These are phyloP conservation scores for Cosmopolites sordidus DNA, from an alignment of 2,888 invertebrate genomes.

Conservation along the genomic window DNA sequence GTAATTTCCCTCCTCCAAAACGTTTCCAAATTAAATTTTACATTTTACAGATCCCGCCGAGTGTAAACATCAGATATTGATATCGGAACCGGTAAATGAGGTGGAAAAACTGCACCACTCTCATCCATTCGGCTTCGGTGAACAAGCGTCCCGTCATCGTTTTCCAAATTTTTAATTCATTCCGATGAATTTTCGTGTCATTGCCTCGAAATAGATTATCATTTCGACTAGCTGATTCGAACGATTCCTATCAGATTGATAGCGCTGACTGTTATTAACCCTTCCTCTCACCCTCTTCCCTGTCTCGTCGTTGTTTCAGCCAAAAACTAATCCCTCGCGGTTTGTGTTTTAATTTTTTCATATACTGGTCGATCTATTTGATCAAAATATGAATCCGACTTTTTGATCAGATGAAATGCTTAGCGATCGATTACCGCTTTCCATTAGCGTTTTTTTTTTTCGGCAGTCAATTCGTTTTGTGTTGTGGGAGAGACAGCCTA, in stretches of 20 bases:
- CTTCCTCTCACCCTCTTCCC: no score
- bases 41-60: constrained; percentile 35
- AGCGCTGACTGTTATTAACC: no score
- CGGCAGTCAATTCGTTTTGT: no score
- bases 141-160: constrained; percentile 38
- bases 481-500: no score
- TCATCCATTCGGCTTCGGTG: constrained; percentile 31
- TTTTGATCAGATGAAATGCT: no score
- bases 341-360: no score
- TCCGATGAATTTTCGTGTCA: constrained; percentile 33
- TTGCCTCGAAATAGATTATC: constrained; percentile 13
- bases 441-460: no score
- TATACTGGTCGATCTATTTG: no score
- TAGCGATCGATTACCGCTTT: no score
- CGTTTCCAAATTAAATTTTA: constrained; percentile 39
- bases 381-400: no score
- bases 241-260: background rate
- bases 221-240: background rate
- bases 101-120: constrained; percentile 40
- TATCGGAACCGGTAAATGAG: constrained; percentile 40
- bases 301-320: no score
- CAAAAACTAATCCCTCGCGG: no score
- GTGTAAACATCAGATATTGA: constrained; percentile 42
- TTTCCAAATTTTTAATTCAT: constrained; percentile 38
- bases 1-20: constrained; percentile 7